Conservation (phyloP, 2,888 invertebrate genomes). For the Orchestes rusci region DNA sequence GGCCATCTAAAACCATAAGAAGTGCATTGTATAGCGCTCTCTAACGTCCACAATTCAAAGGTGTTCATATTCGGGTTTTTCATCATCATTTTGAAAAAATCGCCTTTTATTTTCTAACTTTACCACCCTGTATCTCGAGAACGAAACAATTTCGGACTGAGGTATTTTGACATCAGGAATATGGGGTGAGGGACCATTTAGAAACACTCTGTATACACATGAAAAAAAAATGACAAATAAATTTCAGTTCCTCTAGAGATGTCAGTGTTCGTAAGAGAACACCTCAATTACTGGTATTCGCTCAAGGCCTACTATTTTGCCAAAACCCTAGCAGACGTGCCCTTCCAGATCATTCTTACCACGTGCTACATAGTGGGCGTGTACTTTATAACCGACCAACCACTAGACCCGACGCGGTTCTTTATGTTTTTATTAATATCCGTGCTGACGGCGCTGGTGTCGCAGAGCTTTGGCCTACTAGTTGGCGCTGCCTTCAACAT, state of each 20-base stretch:
- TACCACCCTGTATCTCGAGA: no score
- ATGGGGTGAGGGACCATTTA: no score
- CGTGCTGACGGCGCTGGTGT: conserved; percentile 81
- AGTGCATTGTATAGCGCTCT: no score
- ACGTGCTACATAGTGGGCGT: conserved; percentile 79
- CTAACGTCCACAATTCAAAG: no score
- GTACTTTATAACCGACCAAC: conserved; percentile 93
- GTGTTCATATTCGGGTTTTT: no score
- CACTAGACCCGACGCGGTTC: conserved; percentile 78
- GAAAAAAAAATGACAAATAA: no score
- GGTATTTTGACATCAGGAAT: no score
- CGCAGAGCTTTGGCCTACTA: conserved; percentile 85
- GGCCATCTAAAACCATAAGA: no score
- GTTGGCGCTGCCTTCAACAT: conserved; percentile 89
- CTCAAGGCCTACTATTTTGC: conserved; percentile 94
- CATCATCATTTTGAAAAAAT: no score
- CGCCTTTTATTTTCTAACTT: no score
- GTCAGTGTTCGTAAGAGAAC: conserved; percentile 90
- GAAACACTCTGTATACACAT: no score
- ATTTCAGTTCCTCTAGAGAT: conserved; percentile 89
- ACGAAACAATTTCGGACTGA: no score
- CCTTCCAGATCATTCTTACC: conserved; percentile 84
- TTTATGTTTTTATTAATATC: conserved; percentile 69
- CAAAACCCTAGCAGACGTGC: conserved; percentile 92
- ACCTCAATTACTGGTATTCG: conserved; percentile 96